Evolutionary conservation across 1,140 invertebrate genomes (phyloP).

Genomic region (Drosophila watanabei): DNA sequence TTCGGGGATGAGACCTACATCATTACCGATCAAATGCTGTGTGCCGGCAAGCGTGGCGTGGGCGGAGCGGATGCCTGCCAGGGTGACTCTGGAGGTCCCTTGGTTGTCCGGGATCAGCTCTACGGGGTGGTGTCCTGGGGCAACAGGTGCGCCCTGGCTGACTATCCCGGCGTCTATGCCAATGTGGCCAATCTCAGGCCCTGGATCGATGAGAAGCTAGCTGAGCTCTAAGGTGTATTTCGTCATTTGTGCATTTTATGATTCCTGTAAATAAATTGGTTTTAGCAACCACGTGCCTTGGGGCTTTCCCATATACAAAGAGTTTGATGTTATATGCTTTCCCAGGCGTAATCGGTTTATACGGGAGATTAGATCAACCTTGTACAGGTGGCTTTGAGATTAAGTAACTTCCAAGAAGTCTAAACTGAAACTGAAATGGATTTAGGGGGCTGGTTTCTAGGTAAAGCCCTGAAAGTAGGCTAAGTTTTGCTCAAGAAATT

Average conservation of each 20-base stretch:
- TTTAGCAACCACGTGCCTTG: slow-evolving; percentile 15
- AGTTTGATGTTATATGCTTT: not conserved
- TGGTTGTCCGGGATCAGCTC: slow-evolving; percentile 82
- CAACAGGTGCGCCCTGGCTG: slow-evolving; percentile 87
- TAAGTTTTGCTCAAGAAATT: not conserved
- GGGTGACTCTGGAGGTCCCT: slow-evolving; percentile 85
- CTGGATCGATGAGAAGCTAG: slow-evolving; percentile 78
- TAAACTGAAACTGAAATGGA: not conserved
- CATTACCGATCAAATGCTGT: slow-evolving; percentile 87
- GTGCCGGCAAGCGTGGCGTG: slow-evolving; percentile 86
- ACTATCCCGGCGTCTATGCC: slow-evolving; percentile 90
- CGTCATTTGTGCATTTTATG: not conserved
- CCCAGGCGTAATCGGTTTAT: slow-evolving; percentile 7
- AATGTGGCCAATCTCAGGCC: slow-evolving; percentile 86
- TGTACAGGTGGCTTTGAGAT: slow-evolving; percentile 24
- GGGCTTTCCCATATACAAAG: not conserved
- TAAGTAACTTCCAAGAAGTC: slow-evolving; percentile 8
- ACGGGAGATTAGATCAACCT: slow-evolving; percentile 40
- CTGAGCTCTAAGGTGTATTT: not conserved
- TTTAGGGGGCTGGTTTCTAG: not conserved
- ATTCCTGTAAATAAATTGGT: slow-evolving; percentile 31
- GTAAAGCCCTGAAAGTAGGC: slow-evolving; percentile 1
- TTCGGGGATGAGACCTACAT: slow-evolving; percentile 1
- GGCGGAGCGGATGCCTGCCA: slow-evolving; percentile 87
- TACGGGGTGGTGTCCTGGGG: slow-evolving; percentile 90